Conservation (phyloP, 2,888 invertebrate genomes). For the Melanotus villosus region DNA sequence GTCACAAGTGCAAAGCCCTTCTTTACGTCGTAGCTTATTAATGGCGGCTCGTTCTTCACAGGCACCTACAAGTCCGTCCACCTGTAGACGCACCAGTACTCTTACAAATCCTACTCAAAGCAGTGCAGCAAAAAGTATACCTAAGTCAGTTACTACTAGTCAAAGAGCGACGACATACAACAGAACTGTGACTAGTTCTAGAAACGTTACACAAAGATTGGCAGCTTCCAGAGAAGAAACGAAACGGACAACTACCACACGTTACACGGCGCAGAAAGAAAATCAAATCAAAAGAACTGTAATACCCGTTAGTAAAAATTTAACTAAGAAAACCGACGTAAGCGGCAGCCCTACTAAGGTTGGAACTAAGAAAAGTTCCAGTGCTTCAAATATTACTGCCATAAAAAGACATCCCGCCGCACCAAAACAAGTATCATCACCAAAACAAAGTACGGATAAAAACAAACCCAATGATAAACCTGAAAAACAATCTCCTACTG, state of each 20-base stretch:
- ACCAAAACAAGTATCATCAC: background rate
- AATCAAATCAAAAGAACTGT: background rate
- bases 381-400: background rate
- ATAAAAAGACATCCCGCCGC: background rate
- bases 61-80: slow-evolving; percentile 70
- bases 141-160: slow-evolving; percentile 37
- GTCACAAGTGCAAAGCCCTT: slow-evolving; percentile 63
- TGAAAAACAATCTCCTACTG: slow-evolving; percentile 55
- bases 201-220: slow-evolving; percentile 30
- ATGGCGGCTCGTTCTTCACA: slow-evolving; percentile 72
- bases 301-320: too few relatives aligned
- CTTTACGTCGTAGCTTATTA: slow-evolving; percentile 69
- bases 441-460: slow-evolving; percentile 36
- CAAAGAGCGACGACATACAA: slow-evolving; percentile 33
- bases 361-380: background rate
- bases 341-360: background rate
- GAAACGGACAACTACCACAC: slow-evolving; percentile 9
- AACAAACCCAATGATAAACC: too few relatives aligned
- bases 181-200: slow-evolving; percentile 27
- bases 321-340: background rate
- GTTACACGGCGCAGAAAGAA: background rate
- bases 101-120: slow-evolving; percentile 74
- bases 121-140: slow-evolving; percentile 64
- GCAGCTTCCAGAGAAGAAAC: too few relatives aligned
- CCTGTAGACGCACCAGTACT: slow-evolving; percentile 67